A percentile compares a stretch with the other conserved stretches of the same genome.
phyloP scores from a whole-genome alignment of 2,797 vertebrate species.

The Lagorchestes hirsutus region DNA sequence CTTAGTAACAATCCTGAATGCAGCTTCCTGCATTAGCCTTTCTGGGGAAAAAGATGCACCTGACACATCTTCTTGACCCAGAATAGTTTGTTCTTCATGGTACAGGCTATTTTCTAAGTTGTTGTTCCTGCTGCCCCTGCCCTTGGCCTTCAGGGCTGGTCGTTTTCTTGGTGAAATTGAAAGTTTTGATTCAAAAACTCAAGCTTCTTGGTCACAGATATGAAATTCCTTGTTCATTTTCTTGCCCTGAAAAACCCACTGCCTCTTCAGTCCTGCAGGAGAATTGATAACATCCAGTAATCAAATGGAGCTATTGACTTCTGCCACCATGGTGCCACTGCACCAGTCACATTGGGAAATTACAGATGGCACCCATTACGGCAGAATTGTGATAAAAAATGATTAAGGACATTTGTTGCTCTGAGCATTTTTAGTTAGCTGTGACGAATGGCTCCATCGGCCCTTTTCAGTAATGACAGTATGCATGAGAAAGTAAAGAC shows the following conservation, averaged over 20 bases:
- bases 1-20: not conserved
- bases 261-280: constrained; percentile 28
- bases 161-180: not conserved
- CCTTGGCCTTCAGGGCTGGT: not conserved
- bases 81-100: not conserved
- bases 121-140: not conserved
- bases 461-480: constrained; percentile 77
- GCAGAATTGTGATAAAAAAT: constrained; percentile 66
- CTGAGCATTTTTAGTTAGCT: constrained; percentile 73
- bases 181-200: constrained; percentile 23
- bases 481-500: constrained; percentile 75
- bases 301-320: constrained; percentile 64
- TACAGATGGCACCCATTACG: constrained; percentile 61
- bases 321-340: not conserved
- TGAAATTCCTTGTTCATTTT: constrained; percentile 42
- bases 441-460: constrained; percentile 79
- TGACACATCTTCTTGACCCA: not conserved
- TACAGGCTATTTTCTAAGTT: not conserved
- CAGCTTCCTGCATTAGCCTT: not conserved
- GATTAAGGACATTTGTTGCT: constrained; percentile 70
- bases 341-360: constrained; percentile 62
- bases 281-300: constrained; percentile 69
- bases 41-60: not conserved
- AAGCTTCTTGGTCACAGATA: constrained; percentile 26
- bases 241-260: constrained; percentile 34